Base-by-base conservation (phyloP, 2,113 vertebrate species). In the Anhinga anhinga region DNA sequence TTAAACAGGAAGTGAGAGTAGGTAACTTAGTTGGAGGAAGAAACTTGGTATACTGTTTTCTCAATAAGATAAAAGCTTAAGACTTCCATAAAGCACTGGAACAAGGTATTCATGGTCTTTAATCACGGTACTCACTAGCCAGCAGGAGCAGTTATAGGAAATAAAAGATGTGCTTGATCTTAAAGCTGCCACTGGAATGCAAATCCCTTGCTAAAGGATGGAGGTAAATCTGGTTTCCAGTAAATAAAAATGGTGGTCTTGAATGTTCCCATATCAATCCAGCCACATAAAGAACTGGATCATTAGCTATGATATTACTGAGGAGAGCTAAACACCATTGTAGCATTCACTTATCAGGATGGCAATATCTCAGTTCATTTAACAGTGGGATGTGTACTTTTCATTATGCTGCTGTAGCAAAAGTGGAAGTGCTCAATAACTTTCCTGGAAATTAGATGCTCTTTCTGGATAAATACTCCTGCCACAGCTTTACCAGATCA, bases 361-460 rank as follows among this genome's bases (percentile, higher is more conserved):
- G 32, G 38, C 0, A 10, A 42, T 87, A 91, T 45, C 83, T 95
- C 86, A 93, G 73, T 73, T 82, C 72, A 70, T 95, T 93, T 90
- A 91, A 19, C 89, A 85, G 85, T 65, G 87, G 61, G n/a, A 82
- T 91, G 78, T 94, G 87, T 72, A 55, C 78, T 90, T 93, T 72
- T 63, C 61, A 81, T 93, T 91, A 67, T 7, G 12, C 81, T 96
- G 77, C 67, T 85, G 70, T 79, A 87, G 82, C 78, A 80, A 80
- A 93, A 85, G 62, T 79, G 40, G 74, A 91, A 93, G 49, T 49
- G 66, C 78, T 95, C 87, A 69, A 91, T 89, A 89, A 91, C 71
- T 93, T 93, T 58, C 34, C 27, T 27, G 44, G 78, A 40, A 82
- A 94, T 93, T 73, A 72, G 77, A 49, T 76, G 58, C 53, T 85